Evolutionary conservation across 2,888 invertebrate species (phyloP).

Genomic region (Beris chalybata): DNA sequence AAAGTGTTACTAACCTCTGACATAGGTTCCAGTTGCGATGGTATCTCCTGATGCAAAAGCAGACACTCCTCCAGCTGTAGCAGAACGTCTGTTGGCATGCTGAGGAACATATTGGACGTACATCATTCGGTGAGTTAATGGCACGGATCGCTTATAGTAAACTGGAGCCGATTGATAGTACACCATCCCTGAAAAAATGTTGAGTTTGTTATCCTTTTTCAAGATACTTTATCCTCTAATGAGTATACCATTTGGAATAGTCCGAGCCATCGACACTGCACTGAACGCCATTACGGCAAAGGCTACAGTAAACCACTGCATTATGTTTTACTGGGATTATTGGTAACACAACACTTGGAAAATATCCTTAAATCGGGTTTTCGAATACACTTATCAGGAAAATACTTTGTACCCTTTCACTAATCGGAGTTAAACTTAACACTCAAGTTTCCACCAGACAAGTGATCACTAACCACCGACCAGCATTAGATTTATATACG

Average conservation of each 20-base stretch:
- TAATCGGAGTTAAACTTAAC: constrained; percentile 55
- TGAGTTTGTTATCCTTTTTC: background rate
- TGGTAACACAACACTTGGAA: constrained; percentile 7
- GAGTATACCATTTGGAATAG: constrained; percentile 31
- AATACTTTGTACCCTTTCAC: background rate
- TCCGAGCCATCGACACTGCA: constrained; percentile 10
- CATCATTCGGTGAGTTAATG: constrained; percentile 49
- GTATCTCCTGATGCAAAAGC: constrained; percentile 55
- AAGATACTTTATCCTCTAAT: background rate
- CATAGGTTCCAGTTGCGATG: constrained; percentile 52
- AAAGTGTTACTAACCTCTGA: constrained; percentile 48
- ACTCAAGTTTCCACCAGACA: constrained; percentile 57
- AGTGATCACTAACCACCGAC: constrained; percentile 52
- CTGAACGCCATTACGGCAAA: constrained; percentile 15
- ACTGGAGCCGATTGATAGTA: constrained; percentile 43
- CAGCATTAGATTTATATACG: constrained; percentile 56
- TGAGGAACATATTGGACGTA: constrained; percentile 51
- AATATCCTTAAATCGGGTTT: too few species aligned
- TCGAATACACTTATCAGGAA: too few species aligned
- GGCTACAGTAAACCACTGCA: constrained; percentile 24
- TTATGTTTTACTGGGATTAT: constrained; percentile 8
- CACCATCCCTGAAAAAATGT: constrained; percentile 23
- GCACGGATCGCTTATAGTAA: constrained; percentile 41
- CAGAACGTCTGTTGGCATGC: constrained; percentile 49
- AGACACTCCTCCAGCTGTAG: constrained; percentile 48